A percentile compares a stretch with the other conserved stretches of the same genome.
Conservation (phyloP, 2,888 invertebrate species). For the Cabera pusaria region DNA sequence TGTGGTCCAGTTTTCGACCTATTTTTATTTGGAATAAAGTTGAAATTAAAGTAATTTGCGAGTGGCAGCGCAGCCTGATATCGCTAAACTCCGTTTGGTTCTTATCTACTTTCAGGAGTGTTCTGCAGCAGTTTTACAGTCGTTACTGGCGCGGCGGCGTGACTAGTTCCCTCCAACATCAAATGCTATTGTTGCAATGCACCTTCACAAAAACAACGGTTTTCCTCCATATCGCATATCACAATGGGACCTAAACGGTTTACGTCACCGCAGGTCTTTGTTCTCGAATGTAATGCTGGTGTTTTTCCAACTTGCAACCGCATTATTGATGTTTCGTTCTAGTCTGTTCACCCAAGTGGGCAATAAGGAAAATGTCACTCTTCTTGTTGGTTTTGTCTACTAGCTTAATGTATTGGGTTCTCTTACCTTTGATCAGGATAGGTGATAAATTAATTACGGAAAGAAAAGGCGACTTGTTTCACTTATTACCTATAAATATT, state of each 20-base stretch:
- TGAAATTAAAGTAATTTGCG: slow-evolving; percentile 26
- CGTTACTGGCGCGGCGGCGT: slow-evolving; percentile 36
- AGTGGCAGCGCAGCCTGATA: slow-evolving; percentile 19
- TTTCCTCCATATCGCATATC: slow-evolving; percentile 41
- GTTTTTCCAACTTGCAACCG: slow-evolving; percentile 34
- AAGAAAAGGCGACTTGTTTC: slow-evolving; percentile 13
- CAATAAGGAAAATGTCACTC: slow-evolving; percentile 35
- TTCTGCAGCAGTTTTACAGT: slow-evolving; percentile 33
- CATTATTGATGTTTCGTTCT: slow-evolving; percentile 42
- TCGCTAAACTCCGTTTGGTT: slow-evolving; percentile 31
- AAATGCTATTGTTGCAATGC: slow-evolving; percentile 40
- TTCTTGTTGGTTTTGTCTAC: slow-evolving; percentile 24
- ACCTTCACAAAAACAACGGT: slow-evolving; percentile 47
- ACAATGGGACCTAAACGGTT: slow-evolving; percentile 45
- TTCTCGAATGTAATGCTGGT: slow-evolving; percentile 30
- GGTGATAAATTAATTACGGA: slow-evolving; percentile 22
- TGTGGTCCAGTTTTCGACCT: slow-evolving; percentile 32
- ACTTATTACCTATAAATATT: slow-evolving; percentile 21
- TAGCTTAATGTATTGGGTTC: slow-evolving; percentile 27
- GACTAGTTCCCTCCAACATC: slow-evolving; percentile 41
- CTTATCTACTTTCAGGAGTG: slow-evolving; percentile 27
- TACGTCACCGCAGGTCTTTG: slow-evolving; percentile 40
- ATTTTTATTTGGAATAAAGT: slow-evolving; percentile 30
- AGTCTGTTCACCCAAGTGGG: slow-evolving; percentile 30
- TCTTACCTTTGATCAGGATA: slow-evolving; percentile 19